Evolutionary conservation across 2,888 invertebrate genomes (phyloP).

Genomic region (Agrochola lota): DNA sequence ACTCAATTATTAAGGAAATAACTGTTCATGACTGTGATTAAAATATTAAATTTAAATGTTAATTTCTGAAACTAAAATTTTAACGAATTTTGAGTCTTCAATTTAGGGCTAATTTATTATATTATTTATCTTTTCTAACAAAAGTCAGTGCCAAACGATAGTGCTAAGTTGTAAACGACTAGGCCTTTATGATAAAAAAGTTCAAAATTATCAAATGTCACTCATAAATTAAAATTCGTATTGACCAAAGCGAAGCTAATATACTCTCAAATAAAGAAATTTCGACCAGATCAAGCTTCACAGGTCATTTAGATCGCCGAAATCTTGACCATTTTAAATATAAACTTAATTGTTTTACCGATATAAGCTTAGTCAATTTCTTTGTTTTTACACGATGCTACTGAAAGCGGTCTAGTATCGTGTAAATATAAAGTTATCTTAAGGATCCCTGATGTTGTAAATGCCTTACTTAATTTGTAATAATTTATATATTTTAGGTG

Average conservation of each 20-base stretch:
- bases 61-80: slow-evolving; percentile 80
- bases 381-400: slow-evolving; percentile 89
- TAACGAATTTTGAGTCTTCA: slow-evolving; percentile 79
- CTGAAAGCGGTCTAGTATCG: slow-evolving; percentile 83
- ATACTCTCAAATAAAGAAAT: slow-evolving; percentile 64
- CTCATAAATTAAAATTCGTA: slow-evolving; percentile 73
- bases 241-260: slow-evolving; percentile 85
- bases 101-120: slow-evolving; percentile 83
- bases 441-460: slow-evolving; percentile 90
- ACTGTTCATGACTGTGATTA: slow-evolving; percentile 88
- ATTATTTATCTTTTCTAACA: slow-evolving; percentile 77
- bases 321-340: slow-evolving; percentile 90
- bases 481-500: slow-evolving; percentile 91
- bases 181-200: slow-evolving; percentile 84
- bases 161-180: slow-evolving; percentile 88
- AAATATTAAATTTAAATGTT: slow-evolving; percentile 81
- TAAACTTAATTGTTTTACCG: slow-evolving; percentile 89
- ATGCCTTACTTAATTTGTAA: slow-evolving; percentile 91
- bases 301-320: slow-evolving; percentile 88
- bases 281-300: slow-evolving; percentile 78
- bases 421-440: slow-evolving; percentile 87
- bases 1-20: slow-evolving; percentile 81
- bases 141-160: slow-evolving; percentile 89
- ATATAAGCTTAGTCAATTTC: slow-evolving; percentile 90
- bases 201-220: slow-evolving; percentile 83